phyloP scores from a whole-genome alignment of 1,140 invertebrate species.

The Drosophila oshimai region DNA sequence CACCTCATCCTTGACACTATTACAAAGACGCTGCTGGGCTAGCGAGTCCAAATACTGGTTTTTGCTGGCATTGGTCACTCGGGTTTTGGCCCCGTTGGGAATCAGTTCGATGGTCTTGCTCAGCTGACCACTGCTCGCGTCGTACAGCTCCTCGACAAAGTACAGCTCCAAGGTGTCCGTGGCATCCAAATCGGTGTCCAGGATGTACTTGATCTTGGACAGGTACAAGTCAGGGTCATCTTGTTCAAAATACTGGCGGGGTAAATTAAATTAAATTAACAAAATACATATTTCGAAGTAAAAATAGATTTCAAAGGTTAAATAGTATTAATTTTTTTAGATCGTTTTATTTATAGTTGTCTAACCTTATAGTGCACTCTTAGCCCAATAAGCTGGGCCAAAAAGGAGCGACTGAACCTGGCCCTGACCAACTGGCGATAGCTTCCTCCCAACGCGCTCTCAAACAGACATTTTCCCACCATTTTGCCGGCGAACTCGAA shows the following conservation, averaged over 20 bases:
- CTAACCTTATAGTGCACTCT: conserved; percentile 91
- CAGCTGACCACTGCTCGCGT: conserved; percentile 88
- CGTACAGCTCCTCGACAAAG: conserved; percentile 95
- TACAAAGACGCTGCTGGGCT: conserved; percentile 93
- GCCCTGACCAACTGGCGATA: conserved; percentile 95
- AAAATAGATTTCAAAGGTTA: no score
- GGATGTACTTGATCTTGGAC: conserved; percentile 95
- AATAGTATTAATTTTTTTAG: no score
- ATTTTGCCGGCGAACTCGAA: conserved; percentile 97
- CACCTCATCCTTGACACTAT: conserved; percentile 91
- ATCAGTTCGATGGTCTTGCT: conserved; percentile 90
- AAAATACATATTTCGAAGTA: no score
- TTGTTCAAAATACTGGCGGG: conserved; percentile 95
- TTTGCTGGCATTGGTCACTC: conserved; percentile 80
- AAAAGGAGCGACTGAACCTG: conserved; percentile 94
- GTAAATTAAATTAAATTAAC: no score
- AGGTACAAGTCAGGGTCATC: conserved; percentile 97
- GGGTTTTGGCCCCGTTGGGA: conserved; percentile 87
- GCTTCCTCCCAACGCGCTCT: conserved; percentile 93
- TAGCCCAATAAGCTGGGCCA: conserved; percentile 96
- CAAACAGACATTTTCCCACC: conserved; percentile 90
- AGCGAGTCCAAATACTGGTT: conserved; percentile 92
- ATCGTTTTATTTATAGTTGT: no score
- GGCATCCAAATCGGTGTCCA: conserved; percentile 92
- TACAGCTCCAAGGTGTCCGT: conserved; percentile 91